phyloP scores from a whole-genome alignment of 2,888 invertebrate genomes.

The Netelia virgata region DNA sequence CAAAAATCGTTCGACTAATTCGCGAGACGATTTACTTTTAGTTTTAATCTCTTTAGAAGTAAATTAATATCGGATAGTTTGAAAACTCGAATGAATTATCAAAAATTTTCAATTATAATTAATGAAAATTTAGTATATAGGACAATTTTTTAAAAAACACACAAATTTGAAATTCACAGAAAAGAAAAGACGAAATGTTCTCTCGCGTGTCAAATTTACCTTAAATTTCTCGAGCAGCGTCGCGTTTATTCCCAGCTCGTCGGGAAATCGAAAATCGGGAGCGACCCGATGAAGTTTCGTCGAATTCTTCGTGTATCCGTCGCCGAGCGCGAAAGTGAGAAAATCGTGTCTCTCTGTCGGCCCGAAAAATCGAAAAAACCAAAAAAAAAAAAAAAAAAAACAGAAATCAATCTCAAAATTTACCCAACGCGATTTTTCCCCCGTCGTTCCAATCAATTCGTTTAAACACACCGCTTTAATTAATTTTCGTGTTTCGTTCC shows the following conservation, averaged over 20 bases:
- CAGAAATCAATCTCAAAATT: background rate
- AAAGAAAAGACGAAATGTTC: background rate
- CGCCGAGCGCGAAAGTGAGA: constrained; percentile 70
- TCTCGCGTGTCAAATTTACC: constrained; percentile 57
- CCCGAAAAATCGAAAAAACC: background rate
- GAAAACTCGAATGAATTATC: no score
- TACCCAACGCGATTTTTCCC: background rate
- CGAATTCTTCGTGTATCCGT: constrained; percentile 68
- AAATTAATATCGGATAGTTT: no score
- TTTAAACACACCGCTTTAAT: background rate
- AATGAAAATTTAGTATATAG: background rate
- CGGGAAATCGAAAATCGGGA: constrained; percentile 69
- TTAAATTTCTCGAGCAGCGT: constrained; percentile 71
- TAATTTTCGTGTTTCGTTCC: background rate
- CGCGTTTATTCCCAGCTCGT: constrained; percentile 67
- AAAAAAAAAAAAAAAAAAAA: no score
- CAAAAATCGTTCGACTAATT: no score
- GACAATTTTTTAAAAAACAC: background rate
- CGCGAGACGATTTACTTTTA: no score
- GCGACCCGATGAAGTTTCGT: constrained; percentile 42
- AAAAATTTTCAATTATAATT: no score
- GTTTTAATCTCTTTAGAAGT: no score
- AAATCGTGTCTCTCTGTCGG: constrained; percentile 69
- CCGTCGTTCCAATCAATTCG: background rate
- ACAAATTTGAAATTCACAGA: background rate